Base-by-base conservation (phyloP, 2,888 invertebrate genomes). In the Campoplex capitator region DNA sequence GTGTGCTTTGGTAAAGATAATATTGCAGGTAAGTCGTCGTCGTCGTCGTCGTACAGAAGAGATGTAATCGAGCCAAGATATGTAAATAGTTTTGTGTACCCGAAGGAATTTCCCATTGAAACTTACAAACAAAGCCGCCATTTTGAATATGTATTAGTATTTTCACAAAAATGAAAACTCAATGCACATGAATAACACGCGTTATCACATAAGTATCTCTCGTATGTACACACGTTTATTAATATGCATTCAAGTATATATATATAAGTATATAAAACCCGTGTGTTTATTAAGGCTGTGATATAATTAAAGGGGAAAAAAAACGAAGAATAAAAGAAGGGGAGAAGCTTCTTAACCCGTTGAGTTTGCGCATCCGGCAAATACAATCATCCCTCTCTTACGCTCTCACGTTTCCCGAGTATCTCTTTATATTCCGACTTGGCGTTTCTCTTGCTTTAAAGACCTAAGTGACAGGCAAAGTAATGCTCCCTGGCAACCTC, bases 381-480 rank as follows among this genome's bases (percentile, higher is more conserved):
- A 84, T 88, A 23, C 23, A 77, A 83, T 85, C 78, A 84, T 87
- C 85, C 86, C 85, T 87, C 87, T 84, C 83, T 86, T 81, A 85
- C 86, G 83, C 85, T 88, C 85, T 85, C 84, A 62, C 83, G 38
- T 70, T 54, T n/a, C 65, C 56, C 73, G 74, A 3, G 13, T 3
- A 65, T 74, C 48, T 67, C 73, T 80, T 58, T 56, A 48, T 67
- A 45, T 70, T 75, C 77, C 67, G 35, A 28, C 62, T 48, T 38
- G 16, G 62, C 71, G 77, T 84, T 84, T 84, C 85, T 87, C 87
- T 88, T 88, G 85, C 83, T 87, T 87, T 89, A 90, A 91, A 91
- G 90, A 89, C 89, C 88, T 88, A 88, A 89, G 89, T 89, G 89
- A 89, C 89, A 89, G 89, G 85, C 86, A 88, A 89, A 88, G 85